Evolutionary conservation across 1,140 invertebrate species (phyloP), one percentile per base, ranked within the genome.

Genomic region (Drosophila orena): DNA sequence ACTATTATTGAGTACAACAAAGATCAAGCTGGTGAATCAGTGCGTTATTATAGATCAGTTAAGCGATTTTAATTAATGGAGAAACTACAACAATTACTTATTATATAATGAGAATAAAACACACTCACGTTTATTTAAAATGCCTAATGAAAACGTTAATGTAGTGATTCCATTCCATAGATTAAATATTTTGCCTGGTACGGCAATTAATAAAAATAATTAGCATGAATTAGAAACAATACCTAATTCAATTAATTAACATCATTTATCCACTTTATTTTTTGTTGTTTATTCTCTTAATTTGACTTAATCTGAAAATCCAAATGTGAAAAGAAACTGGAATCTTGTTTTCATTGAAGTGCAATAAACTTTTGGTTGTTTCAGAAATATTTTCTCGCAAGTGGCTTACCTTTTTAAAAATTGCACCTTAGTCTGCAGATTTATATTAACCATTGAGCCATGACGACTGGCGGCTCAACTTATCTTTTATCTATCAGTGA

Each of bases 401-500:
- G 22, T 22, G 22, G 22, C 2, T 22, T 22, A 22, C 22, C 22
- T 22, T 22, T 22, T 22, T 22, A 22, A 2, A 22, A 22, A 22
- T 22, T 22, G 1, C 2, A 22, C 2, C 15, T 49, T 8, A 10
- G 8, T 11, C 11, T 24, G 15, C 1, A 15, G 6, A 30, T 10
- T 8, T 30, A 10, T 2, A 11, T 49, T 11, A 30, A 2, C 30
- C 8, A 15, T 5, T 49, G 27, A 49, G 34, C 47, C 24, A 15
- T 34, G 47, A 49, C n/a, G 46, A 27, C 12, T 5, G 5, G 2
- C 3, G 12, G 11, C 14, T 15, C 12, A 27, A 17, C 47, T 17
- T 50, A 35, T 52, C 49, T 4, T 50, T 50, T 40, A 61, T 38
- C 49, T 15, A 30, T 55, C 50, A 56, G 22, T 58, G 53, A 5